Percentiles rank a stretch among this genome's conserved stretches.
These are phyloP conservation scores for Erpobdella octoculata DNA, from an alignment of 2,888 invertebrate genomes.

Conservation along the genomic window DNA sequence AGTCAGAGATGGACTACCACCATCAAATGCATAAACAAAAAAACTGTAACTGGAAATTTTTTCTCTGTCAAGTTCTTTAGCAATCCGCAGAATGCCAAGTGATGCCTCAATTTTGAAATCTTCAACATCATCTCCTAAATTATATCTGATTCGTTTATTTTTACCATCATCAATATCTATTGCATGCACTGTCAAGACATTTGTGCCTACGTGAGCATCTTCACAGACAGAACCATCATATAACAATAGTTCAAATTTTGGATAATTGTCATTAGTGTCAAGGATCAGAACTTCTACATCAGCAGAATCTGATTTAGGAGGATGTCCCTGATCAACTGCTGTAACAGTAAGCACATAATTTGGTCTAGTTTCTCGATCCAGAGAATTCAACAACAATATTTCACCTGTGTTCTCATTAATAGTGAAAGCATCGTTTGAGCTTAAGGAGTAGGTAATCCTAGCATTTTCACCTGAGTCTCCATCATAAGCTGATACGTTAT, in stretches of 20 bases:
- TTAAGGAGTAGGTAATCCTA: conserved; percentile 53
- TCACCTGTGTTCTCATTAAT: conserved; percentile 90
- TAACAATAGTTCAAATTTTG: conserved; percentile 70
- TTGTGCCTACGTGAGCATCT: conserved; percentile 80
- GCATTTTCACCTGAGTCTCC: conserved; percentile 92
- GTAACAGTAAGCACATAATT: conserved; percentile 79
- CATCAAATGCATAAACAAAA: conserved; percentile 78
- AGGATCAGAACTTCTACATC: conserved; percentile 88
- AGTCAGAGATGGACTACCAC: conserved; percentile 64
- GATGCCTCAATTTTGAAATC: conserved; percentile 85
- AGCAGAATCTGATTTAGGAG: conserved; percentile 82
- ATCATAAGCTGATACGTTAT: conserved; percentile 83
- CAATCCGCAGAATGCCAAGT: conserved; percentile 81
- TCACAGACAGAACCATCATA: conserved; percentile 81
- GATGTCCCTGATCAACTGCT: conserved; percentile 83
- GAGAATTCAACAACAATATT: conserved; percentile 71
- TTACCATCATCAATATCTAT: conserved; percentile 79
- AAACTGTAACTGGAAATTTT: conserved; percentile 75
- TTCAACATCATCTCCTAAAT: conserved; percentile 62
- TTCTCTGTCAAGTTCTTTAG: conserved; percentile 82
- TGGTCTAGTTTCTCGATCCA: conserved; percentile 73
- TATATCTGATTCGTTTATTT: conserved; percentile 76
- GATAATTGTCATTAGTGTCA: conserved; percentile 91
- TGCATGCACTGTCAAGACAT: conserved; percentile 81
- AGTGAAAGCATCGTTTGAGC: conserved; percentile 59